Evolutionary conservation across 2,113 vertebrate species (phyloP), one percentile per base, ranked within the genome.

Genomic region (Gnathonemus echidnorhynchus): DNA sequence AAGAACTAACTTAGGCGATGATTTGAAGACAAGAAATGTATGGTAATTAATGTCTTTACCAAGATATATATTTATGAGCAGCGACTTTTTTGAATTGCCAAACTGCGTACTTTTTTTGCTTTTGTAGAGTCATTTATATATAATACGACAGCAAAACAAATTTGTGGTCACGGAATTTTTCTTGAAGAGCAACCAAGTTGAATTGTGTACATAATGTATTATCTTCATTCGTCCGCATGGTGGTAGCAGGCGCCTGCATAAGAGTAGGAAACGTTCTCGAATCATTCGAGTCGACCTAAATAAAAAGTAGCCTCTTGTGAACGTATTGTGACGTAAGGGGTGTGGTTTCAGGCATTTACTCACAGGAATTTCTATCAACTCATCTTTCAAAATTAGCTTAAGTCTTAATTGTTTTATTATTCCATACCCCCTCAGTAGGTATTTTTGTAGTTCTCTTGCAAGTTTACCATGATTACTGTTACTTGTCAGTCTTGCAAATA

Each of bases 211-310:
- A 62, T n/a, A 74, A 48, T 70, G 88, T 17, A 88, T 74, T 70
- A 46, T 48, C 88, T 70, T 48, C 13, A 70, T 70, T 49, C 21
- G 88, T 74, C 88, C 88, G 74, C 88, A 49, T 48, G 88, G 88
- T 88, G 88, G 88, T 74, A 88, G 88, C 88, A 88, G 58, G 88
- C 11, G 88, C 62, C 39, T 48, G 7, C n/a, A 49, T 35, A 50
- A 31, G 9, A 24, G 3, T 5, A 9, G 49, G 49, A 53, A 35
- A 53, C 35, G 50, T 27, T 50, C 17, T n/a, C 46, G n/a, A 85
- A 27, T 11, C 83, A 24, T 85, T 27, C 9, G n/a, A 17, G 24
- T 86, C 45, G 50, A 15, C 24, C 45, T 50, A 24, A 86, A 70
- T 31, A 31, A 80, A 35, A 42, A 80, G 35, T 42, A 80, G 31